phyloP scores from a whole-genome alignment of 2,888 invertebrate species.

The Stegana nigrithorax region DNA sequence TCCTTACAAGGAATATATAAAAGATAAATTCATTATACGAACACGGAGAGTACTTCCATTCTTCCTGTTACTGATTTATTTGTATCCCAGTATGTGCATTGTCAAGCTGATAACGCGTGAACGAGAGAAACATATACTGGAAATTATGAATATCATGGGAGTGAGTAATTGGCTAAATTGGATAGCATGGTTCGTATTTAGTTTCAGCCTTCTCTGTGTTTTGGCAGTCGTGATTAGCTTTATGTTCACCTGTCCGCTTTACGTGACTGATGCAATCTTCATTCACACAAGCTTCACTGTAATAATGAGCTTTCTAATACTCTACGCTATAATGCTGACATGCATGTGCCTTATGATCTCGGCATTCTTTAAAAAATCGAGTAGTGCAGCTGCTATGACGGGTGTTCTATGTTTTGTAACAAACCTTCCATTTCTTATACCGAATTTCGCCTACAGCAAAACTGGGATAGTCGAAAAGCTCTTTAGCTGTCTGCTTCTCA shows the following conservation, averaged over 20 bases:
- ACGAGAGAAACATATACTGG: slow-evolving; percentile 75
- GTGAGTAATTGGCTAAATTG: slow-evolving; percentile 84
- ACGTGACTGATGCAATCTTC: slow-evolving; percentile 68
- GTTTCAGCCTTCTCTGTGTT: slow-evolving; percentile 75
- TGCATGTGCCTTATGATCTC: slow-evolving; percentile 82
- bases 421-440: slow-evolving; percentile 78
- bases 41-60: slow-evolving; percentile 77
- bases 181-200: slow-evolving; percentile 85
- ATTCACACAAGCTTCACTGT: slow-evolving; percentile 76
- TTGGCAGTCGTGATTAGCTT: slow-evolving; percentile 64
- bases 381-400: slow-evolving; percentile 80
- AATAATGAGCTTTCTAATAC: slow-evolving; percentile 76
- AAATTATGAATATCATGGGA: slow-evolving; percentile 91
- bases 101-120: slow-evolving; percentile 73
- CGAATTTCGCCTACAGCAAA: too few relatives aligned
- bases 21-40: slow-evolving; percentile 75
- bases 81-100: slow-evolving; percentile 81
- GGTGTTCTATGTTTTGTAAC: slow-evolving; percentile 80
- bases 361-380: slow-evolving; percentile 82
- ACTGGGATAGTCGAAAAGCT: too few relatives aligned
- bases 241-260: slow-evolving; percentile 17
- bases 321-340: slow-evolving; percentile 78
- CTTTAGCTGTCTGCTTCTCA: slow-evolving; percentile 75
- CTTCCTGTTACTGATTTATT: slow-evolving; percentile 81
- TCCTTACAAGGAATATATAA: slow-evolving; percentile 77